Conservation (phyloP, 2,797 vertebrate genomes). For the Protosalanx chinensis region DNA sequence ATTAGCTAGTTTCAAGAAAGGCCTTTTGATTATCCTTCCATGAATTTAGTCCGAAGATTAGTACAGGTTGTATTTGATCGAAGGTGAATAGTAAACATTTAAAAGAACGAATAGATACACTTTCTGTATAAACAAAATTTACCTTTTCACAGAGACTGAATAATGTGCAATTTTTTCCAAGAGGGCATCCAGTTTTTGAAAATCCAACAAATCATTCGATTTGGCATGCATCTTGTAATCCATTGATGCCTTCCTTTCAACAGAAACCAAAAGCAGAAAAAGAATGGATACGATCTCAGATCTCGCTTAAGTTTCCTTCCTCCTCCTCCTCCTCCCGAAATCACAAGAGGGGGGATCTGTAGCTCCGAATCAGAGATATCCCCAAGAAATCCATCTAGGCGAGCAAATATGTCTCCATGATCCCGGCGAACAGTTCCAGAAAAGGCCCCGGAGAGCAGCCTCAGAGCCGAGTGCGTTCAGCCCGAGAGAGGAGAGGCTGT, state of each 20-base stretch:
- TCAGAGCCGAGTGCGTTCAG: slow-evolving; percentile 53
- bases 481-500: slow-evolving; percentile 51
- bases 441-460: slow-evolving; percentile 24
- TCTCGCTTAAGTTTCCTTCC: slow-evolving; percentile 47
- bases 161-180: slow-evolving; percentile 80
- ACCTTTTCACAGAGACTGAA: slow-evolving; percentile 80
- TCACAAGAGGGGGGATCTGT: slow-evolving; percentile 44
- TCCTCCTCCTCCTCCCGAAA: slow-evolving; percentile 49
- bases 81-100: no score
- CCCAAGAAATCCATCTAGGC: slow-evolving; percentile 62
- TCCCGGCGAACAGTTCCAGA: slow-evolving; percentile 54
- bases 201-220: slow-evolving; percentile 81
- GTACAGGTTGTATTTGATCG: not conserved
- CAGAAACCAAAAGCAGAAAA: slow-evolving; percentile 50
- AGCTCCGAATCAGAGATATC: slow-evolving; percentile 46
- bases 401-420: slow-evolving; percentile 62
- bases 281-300: slow-evolving; percentile 41
- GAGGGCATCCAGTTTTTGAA: slow-evolving; percentile 80
- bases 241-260: slow-evolving; percentile 66
- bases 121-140: slow-evolving; percentile 45
- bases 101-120: not conserved
- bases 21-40: not conserved
- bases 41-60: not conserved
- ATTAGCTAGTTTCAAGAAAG: not conserved
- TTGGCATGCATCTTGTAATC: slow-evolving; percentile 83